Percentiles rank a stretch among this genome's conserved stretches.
phyloP scores from a whole-genome alignment of 2,113 vertebrate species.

The Oreocharis arfaki region DNA sequence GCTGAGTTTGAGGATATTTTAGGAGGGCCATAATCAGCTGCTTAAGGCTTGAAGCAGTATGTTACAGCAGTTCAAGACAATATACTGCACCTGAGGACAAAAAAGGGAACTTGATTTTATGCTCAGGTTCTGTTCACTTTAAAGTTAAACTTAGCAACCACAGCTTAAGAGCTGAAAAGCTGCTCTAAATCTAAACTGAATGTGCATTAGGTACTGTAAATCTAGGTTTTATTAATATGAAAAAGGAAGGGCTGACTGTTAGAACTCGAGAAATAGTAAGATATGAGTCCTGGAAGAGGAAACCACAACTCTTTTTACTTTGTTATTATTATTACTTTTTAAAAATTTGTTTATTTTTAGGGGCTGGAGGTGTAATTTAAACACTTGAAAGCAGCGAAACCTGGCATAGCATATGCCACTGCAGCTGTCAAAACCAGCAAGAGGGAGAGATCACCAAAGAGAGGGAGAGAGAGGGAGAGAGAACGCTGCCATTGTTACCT shows the following conservation, averaged over 20 bases:
- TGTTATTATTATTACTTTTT: neutral
- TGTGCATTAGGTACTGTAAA: neutral
- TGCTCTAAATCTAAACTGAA: neutral
- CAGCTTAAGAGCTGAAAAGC: neutral
- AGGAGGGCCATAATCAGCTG: neutral
- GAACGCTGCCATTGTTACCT: neutral
- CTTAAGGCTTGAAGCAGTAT: neutral
- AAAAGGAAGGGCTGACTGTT: neutral
- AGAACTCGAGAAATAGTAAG: neutral
- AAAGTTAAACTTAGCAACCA: neutral
- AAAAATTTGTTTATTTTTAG: neutral
- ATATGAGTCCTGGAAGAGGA: neutral
- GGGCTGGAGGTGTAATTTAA: neutral
- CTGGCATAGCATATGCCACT: neutral
- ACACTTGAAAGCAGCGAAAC: neutral
- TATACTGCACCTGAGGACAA: neutral
- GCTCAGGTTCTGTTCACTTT: neutral
- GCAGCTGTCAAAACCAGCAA: neutral
- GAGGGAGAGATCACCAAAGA: neutral
- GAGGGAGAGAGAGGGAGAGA: neutral
- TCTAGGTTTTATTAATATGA: neutral
- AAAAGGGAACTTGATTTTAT: neutral
- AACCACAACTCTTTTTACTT: neutral
- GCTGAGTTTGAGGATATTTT: neutral
- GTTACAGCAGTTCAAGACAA: neutral